Conservation (phyloP, 2,888 invertebrate species). For the Trachelus troglodyta region DNA sequence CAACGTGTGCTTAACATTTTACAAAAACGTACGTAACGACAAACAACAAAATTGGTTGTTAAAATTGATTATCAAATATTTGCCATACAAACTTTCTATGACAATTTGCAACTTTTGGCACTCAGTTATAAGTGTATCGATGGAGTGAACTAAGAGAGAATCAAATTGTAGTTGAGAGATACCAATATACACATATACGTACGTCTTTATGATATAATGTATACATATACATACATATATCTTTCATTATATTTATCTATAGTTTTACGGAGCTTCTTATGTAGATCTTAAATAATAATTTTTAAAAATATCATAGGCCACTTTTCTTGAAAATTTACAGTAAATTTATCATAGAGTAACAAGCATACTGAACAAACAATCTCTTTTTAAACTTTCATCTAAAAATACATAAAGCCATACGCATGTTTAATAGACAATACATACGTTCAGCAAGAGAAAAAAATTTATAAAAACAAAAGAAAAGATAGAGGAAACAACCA, state of each 20-base stretch:
- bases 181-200: conserved; percentile 8
- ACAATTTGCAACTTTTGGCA: no score
- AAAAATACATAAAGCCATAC: conserved; percentile 12
- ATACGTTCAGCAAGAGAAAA: not conserved
- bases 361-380: conserved; percentile 28
- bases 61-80: no score
- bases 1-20: no score
- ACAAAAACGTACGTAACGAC: no score
- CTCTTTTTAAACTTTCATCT: conserved; percentile 18
- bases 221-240: not conserved
- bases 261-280: conserved; percentile 28
- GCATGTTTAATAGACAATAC: conserved; percentile 23
- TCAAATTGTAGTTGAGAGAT: no score
- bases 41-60: no score
- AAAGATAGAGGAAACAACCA: conserved; percentile 17
- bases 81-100: no score
- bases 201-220: not conserved
- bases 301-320: conserved; percentile 9
- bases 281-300: conserved; percentile 39
- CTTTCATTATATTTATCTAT: conserved; percentile 10
- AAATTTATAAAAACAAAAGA: conserved; percentile 5
- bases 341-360: conserved; percentile 34
- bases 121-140: no score
- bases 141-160: no score
- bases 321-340: conserved; percentile 16